Conservation (phyloP, 2,888 invertebrate species). For the Thereva nobilitata region DNA sequence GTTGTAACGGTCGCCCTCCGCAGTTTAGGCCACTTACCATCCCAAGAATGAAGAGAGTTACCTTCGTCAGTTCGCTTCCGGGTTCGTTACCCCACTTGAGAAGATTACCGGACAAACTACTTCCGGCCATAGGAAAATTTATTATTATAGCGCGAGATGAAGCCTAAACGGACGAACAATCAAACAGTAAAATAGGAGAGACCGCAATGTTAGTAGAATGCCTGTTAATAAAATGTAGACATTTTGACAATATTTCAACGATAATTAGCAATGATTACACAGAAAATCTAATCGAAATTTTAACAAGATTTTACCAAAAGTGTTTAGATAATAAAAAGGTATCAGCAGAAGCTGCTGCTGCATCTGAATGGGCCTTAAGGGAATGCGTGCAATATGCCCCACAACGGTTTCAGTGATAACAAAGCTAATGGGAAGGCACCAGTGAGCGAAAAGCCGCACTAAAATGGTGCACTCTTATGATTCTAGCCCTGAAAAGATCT, state of each 20-base stretch:
- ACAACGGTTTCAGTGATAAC: constrained; percentile 65
- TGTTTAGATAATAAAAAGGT: constrained; percentile 50
- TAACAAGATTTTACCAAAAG: constrained; percentile 59
- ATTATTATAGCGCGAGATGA: constrained; percentile 59
- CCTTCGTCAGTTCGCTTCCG: constrained; percentile 61
- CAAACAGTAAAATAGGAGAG: constrained; percentile 54
- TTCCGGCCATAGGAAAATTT: constrained; percentile 63
- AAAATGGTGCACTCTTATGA: constrained; percentile 62
- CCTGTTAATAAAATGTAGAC: constrained; percentile 61
- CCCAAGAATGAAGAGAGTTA: constrained; percentile 62
- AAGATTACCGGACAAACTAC: constrained; percentile 63
- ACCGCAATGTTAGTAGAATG: constrained; percentile 59
- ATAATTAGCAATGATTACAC: constrained; percentile 66
- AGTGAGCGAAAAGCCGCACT: constrained; percentile 58
- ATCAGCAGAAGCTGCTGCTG: constrained; percentile 50
- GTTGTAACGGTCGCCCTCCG: too few species aligned
- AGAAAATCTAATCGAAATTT: constrained; percentile 61
- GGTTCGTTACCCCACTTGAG: constrained; percentile 62
- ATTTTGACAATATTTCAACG: constrained; percentile 65
- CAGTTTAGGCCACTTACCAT: too few species aligned
- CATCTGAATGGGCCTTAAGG: constrained; percentile 62
- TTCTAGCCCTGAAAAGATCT: constrained; percentile 62
- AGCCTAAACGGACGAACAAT: constrained; percentile 52
- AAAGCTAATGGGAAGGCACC: constrained; percentile 58
- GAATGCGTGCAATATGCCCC: constrained; percentile 65